Base-by-base conservation (phyloP, 2,888 invertebrate species). In the Troides helena region DNA sequence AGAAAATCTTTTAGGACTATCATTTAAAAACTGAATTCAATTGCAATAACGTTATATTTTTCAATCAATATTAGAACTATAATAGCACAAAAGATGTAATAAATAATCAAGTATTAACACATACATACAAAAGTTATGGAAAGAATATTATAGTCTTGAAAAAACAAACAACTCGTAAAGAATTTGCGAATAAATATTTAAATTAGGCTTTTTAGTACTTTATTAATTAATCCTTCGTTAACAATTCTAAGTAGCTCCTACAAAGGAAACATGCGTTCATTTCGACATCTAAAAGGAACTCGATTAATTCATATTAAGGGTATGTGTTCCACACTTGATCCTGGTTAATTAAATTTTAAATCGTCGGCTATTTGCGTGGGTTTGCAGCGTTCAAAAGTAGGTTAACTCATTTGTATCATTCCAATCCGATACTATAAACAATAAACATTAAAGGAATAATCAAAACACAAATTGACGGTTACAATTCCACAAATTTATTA, bases 401-500 rank as follows among this genome's bases (percentile, higher is more conserved):
- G 67, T 53, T 71, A 77, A 77, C 73, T 77, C 82, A 80, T 85
- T 85, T 83, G 75, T 80, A 78, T 81, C 80, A 79, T 74, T 72
- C 65, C 72, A 69, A 74, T 78, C 74, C 72, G 73, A 73, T 77
- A 72, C 73, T 75, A 73, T 74, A 73, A 64, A 70, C 71, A 76
- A 74, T n/a, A 36, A 30, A 23, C 7, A 36, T 61, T n/a, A 61
- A 39, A 61, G 18, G 46, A n/a, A 39, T 17, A 69, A 67, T 61
- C 60, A 30, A 73, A 67, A 67, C 62, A 74, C 75, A 70, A 30
- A 53, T 23, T 62, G 66, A 56, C 63, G 73, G 74, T 74, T 79
- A 85, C 82, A 81, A 83, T 81, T 85, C 80, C 79, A 85, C 81
- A 77, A 77, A 85, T 88, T 87, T 83, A 84, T 86, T 86, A 81